Conservation (phyloP, 2,888 invertebrate species). For the Acronicta aceris region DNA sequence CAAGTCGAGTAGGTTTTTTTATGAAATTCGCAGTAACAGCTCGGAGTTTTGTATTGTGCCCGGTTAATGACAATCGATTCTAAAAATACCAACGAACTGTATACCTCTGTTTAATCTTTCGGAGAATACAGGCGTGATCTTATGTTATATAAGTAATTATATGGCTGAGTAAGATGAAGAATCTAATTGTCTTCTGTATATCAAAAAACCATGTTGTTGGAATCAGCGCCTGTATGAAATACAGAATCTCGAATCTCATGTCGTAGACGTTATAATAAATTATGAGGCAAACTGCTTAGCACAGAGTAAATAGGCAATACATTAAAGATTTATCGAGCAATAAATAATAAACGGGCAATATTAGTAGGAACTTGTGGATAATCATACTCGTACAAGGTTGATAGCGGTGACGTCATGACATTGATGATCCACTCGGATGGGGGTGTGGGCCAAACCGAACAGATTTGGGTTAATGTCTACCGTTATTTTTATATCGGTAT, state of each 20-base stretch:
- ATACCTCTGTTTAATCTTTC: not conserved
- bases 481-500: conserved; percentile 47
- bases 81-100: not conserved
- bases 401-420: conserved; percentile 47
- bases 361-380: conserved; percentile 22
- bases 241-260: not conserved
- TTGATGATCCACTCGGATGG: conserved; percentile 38
- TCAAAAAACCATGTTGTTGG: too few species aligned
- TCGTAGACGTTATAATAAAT: conserved; percentile 1
- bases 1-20: too few species aligned
- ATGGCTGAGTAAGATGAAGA: too few species aligned
- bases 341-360: conserved; percentile 38
- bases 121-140: not conserved
- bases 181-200: too few species aligned
- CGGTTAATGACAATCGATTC: not conserved
- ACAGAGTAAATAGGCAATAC: conserved; percentile 5
- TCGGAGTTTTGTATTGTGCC: too few species aligned
- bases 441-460: conserved; percentile 53
- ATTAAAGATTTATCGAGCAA: conserved; percentile 31
- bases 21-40: too few species aligned
- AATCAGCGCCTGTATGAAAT: not conserved
- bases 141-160: not conserved
- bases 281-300: conserved; percentile 15
- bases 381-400: conserved; percentile 32
- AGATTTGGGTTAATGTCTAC: conserved; percentile 54